A percentile compares a stretch with the other conserved stretches of the same genome.
These are phyloP conservation scores for Paguma larvata DNA, from an alignment of 2,797 vertebrate genomes.

Conservation along the genomic window DNA sequence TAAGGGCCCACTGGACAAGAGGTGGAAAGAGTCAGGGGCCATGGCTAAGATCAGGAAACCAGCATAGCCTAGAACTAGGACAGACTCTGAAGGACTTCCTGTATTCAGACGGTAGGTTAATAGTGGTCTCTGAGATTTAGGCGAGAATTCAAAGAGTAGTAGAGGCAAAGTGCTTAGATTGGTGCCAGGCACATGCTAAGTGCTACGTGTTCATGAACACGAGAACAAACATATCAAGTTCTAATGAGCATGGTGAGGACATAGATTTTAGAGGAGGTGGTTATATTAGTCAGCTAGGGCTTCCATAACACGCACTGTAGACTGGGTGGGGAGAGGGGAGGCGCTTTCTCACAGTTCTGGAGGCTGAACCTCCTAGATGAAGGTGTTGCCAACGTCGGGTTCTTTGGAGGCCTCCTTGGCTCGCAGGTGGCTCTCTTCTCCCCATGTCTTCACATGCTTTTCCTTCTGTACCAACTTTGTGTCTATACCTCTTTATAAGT, in stretches of 20 bases:
- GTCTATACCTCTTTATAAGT: background rate
- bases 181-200: background rate
- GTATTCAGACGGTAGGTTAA: background rate
- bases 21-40: background rate
- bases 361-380: background rate
- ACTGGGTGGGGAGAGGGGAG: too few species aligned
- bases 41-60: background rate
- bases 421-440: too few species aligned
- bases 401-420: background rate
- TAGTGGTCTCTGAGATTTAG: too few species aligned
- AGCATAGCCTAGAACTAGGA: background rate
- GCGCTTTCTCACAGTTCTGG: background rate
- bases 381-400: background rate
- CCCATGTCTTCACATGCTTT: background rate
- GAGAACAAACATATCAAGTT: background rate
- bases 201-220: background rate
- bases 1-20: background rate
- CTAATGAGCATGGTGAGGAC: too few species aligned
- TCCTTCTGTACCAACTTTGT: background rate
- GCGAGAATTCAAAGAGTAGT: background rate
- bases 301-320: background rate
- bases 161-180: background rate
- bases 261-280: background rate
- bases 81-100: accelerated
- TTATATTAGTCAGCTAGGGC: accelerated